Percentiles rank a stretch among this genome's conserved stretches.
Conservation (phyloP, 92 coral and sea anemone genomes). For the Heliopora coerulea region DNA sequence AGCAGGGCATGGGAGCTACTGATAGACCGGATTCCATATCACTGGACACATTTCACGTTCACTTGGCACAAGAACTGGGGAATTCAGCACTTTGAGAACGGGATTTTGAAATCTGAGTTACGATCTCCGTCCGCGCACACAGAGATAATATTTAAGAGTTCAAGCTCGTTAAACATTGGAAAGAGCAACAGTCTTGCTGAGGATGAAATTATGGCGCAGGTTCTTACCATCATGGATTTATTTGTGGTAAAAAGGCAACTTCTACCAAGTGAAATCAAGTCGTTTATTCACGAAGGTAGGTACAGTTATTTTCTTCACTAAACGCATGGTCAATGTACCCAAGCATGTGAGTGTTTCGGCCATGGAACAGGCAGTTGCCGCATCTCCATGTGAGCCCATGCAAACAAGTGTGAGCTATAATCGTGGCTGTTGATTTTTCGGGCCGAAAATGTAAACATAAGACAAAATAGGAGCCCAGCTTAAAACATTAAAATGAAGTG, state of each 20-base stretch:
- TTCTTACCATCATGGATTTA: not conserved
- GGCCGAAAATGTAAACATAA: too few relatives aligned
- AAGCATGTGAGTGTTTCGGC: too few relatives aligned
- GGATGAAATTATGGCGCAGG: not conserved
- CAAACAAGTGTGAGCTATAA: too few relatives aligned
- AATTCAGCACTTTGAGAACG: conserved; percentile 43
- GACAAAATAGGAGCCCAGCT: too few relatives aligned
- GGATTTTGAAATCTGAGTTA: not conserved
- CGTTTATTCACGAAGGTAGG: conserved; percentile 10
- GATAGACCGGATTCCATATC: not conserved
- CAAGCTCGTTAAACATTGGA: not conserved
- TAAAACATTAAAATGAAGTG: too few relatives aligned
- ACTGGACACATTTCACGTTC: conserved; percentile 48
- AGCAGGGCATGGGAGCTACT: conserved; percentile 10
- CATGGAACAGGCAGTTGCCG: too few relatives aligned
- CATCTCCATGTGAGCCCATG: too few relatives aligned
- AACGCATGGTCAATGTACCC: too few relatives aligned
- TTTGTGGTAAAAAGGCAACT: conserved; percentile 7
- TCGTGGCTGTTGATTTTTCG: too few relatives aligned
- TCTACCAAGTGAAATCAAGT: conserved; percentile 11
- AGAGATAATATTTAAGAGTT: not conserved
- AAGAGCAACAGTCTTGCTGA: not conserved
- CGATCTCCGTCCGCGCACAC: not conserved
- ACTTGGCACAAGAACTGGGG: conserved; percentile 49
- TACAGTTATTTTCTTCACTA: too few relatives aligned